phyloP scores from a whole-genome alignment of 2,113 vertebrate species.

The Phoenicopterus ruber region DNA sequence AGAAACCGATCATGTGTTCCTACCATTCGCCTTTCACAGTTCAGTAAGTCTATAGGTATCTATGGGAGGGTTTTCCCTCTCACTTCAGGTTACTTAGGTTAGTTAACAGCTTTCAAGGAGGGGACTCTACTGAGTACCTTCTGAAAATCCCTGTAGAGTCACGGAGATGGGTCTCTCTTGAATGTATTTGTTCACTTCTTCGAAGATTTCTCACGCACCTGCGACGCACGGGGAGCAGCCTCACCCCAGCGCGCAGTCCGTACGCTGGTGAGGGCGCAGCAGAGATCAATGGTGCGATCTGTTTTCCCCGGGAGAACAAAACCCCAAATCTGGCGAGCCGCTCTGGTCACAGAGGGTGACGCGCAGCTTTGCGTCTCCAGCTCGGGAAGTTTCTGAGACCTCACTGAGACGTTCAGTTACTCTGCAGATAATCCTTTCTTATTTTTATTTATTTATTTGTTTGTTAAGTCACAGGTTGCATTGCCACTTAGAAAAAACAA shows the following conservation, averaged over 20 bases:
- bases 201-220: not conserved
- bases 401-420: not conserved
- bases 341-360: not conserved
- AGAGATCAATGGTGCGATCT: not conserved
- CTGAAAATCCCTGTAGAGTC: not conserved
- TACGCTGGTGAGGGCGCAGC: not conserved
- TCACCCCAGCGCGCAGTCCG: rapidly evolving
- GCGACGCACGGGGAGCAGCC: not conserved
- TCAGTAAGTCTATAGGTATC: not conserved
- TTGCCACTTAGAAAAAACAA: not conserved
- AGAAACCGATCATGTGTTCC: not conserved
- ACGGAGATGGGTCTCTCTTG: not conserved
- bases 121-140: rapidly evolving
- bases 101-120: not conserved
- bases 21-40: not conserved
- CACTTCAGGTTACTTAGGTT: not conserved
- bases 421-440: not conserved
- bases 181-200: not conserved
- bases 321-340: not conserved
- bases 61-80: not conserved
- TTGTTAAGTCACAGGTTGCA: not conserved
- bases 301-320: not conserved
- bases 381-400: not conserved
- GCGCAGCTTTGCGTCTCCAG: not conserved
- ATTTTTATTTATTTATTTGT: not conserved